phyloP scores from a whole-genome alignment of 2,797 vertebrate genomes.

The Mus caroli region DNA sequence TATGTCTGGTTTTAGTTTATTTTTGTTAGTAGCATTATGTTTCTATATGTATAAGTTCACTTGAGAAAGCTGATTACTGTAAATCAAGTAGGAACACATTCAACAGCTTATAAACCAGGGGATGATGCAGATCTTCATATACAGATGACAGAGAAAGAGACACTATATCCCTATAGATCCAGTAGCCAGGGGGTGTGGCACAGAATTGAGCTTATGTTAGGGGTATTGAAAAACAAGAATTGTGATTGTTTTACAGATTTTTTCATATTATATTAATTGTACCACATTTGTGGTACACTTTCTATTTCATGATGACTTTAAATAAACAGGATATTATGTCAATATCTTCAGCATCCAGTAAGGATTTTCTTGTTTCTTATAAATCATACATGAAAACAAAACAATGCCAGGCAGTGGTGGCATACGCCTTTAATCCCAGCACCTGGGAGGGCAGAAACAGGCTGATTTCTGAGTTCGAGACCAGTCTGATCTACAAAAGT shows the following conservation, averaged over 20 bases:
- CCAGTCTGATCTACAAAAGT: too few species aligned
- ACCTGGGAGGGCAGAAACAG: too few species aligned
- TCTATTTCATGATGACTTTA: background rate
- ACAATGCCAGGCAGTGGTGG: too few species aligned
- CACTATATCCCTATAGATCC: background rate
- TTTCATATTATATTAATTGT: background rate
- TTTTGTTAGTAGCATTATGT: background rate
- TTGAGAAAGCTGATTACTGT: background rate
- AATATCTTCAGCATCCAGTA: background rate
- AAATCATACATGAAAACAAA: background rate
- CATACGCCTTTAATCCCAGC: too few species aligned
- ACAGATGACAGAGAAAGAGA: background rate
- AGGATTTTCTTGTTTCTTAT: background rate
- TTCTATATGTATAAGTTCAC: background rate
- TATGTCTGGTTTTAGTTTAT: background rate
- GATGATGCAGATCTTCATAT: too few species aligned
- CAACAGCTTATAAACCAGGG: background rate
- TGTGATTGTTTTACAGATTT: background rate
- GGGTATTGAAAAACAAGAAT: background rate
- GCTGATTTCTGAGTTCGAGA: too few species aligned
- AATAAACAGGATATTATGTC: background rate
- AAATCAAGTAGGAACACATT: background rate
- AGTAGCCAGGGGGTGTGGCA: fast-evolving
- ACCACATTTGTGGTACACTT: background rate
- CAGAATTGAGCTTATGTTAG: background rate